Evolutionary conservation across 2,888 invertebrate species (phyloP).

Genomic region (Eupelmus urozonus): DNA sequence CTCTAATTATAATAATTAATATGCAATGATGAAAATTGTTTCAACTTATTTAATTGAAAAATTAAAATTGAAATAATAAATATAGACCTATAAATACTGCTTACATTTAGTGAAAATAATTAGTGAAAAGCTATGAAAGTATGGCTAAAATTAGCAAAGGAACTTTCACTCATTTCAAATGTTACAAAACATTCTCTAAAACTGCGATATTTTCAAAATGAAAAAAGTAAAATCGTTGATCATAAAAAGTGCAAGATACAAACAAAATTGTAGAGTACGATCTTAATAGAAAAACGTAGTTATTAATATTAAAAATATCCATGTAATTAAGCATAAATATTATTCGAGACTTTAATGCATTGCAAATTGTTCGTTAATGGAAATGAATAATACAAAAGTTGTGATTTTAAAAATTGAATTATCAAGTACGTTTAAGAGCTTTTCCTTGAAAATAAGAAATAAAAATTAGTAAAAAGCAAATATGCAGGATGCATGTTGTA

Average conservation of each 20-base stretch:
- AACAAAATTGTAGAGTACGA: constrained; percentile 41
- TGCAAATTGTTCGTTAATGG: constrained; percentile 57
- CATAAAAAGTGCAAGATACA: constrained; percentile 32
- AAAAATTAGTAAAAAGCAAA: constrained; percentile 9
- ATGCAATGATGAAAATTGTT: too few relatives aligned
- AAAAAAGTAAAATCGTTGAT: constrained; percentile 38
- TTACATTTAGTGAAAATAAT: constrained; percentile 44
- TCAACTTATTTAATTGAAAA: constrained; percentile 10
- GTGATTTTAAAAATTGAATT: constrained; percentile 18
- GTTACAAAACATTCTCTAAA: constrained; percentile 61
- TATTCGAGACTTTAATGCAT: constrained; percentile 58
- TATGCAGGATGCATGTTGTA: constrained; percentile 64
- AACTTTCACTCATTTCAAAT: constrained; percentile 25
- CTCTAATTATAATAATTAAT: too few relatives aligned
- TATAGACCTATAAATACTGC: constrained; percentile 16
- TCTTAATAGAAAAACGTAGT: constrained; percentile 38
- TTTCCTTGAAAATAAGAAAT: constrained; percentile 57
- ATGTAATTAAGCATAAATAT: constrained; percentile 47
- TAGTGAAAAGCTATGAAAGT: constrained; percentile 30
- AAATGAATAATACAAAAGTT: constrained; percentile 22
- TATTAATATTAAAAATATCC: constrained; percentile 43
- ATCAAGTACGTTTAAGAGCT: constrained; percentile 56
- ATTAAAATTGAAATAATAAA: constrained; percentile 38
- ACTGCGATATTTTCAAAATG: constrained; percentile 60
- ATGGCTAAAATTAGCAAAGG: constrained; percentile 25